phyloP scores from a whole-genome alignment of 2,113 vertebrate genomes.

The Theristicus caerulescens region DNA sequence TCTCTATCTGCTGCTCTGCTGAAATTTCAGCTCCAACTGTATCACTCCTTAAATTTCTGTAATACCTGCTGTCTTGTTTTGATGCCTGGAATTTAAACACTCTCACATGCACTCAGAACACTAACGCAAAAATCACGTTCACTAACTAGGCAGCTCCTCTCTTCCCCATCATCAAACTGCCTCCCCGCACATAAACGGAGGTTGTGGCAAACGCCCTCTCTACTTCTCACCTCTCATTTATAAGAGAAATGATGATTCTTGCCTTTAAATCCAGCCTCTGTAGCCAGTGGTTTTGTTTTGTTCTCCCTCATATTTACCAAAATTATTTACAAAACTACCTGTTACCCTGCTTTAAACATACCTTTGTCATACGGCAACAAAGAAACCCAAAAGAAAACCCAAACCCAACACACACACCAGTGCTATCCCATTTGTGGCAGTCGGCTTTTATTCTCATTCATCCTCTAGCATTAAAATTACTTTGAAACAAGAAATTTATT shows the following conservation, averaged over 20 bases:
- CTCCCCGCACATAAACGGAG: neutral
- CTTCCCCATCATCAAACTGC: neutral
- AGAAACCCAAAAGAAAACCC: neutral
- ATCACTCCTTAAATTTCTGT: neutral
- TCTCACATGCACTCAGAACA: neutral
- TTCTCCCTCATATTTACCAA: neutral
- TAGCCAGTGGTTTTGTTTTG: neutral
- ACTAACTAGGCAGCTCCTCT: neutral
- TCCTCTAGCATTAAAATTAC: neutral
- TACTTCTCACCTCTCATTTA: neutral
- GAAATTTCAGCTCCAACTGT: neutral
- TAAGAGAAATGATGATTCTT: neutral
- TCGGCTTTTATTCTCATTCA: neutral
- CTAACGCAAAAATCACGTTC: neutral
- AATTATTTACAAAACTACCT: neutral
- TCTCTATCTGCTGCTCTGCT: neutral
- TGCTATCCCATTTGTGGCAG: neutral
- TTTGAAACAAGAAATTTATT: neutral
- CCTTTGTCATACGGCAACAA: neutral
- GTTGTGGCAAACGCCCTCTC: accelerated
- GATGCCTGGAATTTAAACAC: neutral
- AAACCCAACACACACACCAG: neutral
- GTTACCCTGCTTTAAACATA: neutral
- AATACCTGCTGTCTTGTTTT: neutral
- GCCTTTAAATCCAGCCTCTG: neutral